Conservation (phyloP, 2,113 vertebrate species). For the Corvus cornix region DNA sequence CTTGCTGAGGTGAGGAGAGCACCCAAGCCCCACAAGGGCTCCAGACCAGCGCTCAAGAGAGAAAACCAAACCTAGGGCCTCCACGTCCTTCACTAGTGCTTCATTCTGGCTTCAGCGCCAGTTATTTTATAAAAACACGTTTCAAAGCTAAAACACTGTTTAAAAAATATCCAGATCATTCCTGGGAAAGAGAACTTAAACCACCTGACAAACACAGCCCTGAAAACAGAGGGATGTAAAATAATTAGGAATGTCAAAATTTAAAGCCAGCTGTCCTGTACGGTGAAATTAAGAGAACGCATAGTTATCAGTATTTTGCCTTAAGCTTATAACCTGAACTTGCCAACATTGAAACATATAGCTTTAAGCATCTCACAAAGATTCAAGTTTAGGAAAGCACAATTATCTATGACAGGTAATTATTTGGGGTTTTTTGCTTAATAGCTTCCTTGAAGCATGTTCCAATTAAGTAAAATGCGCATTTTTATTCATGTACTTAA, state of each 20-base stretch:
- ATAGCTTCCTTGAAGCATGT: background rate
- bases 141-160: background rate
- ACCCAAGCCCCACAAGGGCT: background rate
- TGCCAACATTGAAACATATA: background rate
- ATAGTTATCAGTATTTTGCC: background rate
- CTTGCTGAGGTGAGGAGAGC: background rate
- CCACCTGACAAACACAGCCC: background rate
- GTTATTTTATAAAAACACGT: fast-evolving
- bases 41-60: background rate
- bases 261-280: background rate
- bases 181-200: background rate
- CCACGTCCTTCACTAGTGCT: background rate
- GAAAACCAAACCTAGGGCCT: background rate
- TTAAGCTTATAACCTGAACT: background rate
- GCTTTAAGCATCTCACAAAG: background rate
- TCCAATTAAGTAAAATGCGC: background rate
- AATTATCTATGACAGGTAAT: background rate
- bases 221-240: background rate
- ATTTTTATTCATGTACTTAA: background rate
- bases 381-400: background rate
- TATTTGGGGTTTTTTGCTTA: background rate
- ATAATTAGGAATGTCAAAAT: background rate
- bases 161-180: background rate
- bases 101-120: background rate
- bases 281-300: background rate